A percentile compares a stretch with the other conserved stretches of the same genome.
These are phyloP conservation scores for Pachypeltis micranthus DNA, from an alignment of 1,140 invertebrate species.

Conservation along the genomic window DNA sequence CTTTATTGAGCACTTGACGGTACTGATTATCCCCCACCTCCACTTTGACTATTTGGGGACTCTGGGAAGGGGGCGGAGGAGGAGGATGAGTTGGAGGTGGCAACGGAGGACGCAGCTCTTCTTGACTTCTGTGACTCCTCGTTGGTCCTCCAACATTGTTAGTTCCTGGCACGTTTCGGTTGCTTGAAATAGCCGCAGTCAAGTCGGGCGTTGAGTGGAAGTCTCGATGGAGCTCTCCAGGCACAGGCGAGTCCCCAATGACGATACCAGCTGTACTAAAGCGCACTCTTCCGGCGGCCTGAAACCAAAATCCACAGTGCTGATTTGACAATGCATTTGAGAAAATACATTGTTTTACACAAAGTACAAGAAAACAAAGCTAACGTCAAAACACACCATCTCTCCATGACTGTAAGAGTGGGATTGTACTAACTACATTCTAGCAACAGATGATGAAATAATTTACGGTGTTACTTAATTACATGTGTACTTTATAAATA, in stretches of 20 bases:
- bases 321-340: no score
- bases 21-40: conserved; percentile 18
- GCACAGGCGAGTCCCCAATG: conserved; percentile 30
- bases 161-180: conserved; percentile 16
- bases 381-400: no score
- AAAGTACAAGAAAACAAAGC: no score
- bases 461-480: no score
- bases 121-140: conserved; percentile 53
- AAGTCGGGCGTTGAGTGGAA: conserved; percentile 84
- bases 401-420: no score
- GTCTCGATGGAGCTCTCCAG: conserved; percentile 57
- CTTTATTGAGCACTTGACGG: background rate
- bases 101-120: conserved; percentile 59
- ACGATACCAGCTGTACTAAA: conserved; percentile 38
- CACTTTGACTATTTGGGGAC: conserved; percentile 25
- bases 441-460: no score
- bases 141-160: background rate
- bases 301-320: no score
- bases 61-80: conserved; percentile 29
- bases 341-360: no score
- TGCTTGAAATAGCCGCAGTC: conserved; percentile 31
- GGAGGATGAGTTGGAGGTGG: conserved; percentile 25
- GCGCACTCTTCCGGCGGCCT: conserved; percentile 34
- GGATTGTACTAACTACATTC: no score
- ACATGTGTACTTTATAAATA: no score